Evolutionary conservation across 2,797 vertebrate species (phyloP).

Genomic region (Enteromius trimaculatus): DNA sequence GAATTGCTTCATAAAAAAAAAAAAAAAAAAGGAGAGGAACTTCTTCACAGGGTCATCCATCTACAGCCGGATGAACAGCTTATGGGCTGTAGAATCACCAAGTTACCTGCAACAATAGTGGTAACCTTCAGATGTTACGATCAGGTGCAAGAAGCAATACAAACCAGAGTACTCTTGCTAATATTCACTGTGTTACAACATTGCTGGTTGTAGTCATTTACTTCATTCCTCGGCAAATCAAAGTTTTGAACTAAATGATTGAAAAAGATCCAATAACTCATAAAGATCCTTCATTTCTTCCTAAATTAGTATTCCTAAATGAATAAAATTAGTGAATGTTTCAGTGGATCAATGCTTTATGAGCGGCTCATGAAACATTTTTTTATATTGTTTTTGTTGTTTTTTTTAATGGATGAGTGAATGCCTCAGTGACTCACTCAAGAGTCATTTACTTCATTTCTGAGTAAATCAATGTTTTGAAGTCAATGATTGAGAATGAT

Average conservation of each 20-base stretch:
- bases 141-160: background rate
- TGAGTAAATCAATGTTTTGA: background rate
- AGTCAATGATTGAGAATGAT: background rate
- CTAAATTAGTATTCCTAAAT: too few relatives aligned
- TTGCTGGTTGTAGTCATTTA: too few relatives aligned
- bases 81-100: constrained; percentile 38
- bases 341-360: background rate
- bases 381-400: too few relatives aligned
- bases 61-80: constrained; percentile 45
- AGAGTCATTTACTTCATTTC: background rate
- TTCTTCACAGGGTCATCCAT: constrained; percentile 27
- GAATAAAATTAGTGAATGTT: background rate
- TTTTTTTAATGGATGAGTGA: too few relatives aligned
- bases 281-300: too few relatives aligned
- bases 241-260: too few relatives aligned
- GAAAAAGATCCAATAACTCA: too few relatives aligned
- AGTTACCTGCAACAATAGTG: constrained; percentile 29
- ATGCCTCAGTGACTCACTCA: background rate
- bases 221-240: too few relatives aligned
- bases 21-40: constrained; percentile 25
- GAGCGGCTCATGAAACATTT: too few relatives aligned
- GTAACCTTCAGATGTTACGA: constrained; percentile 7
- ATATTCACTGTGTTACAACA: background rate
- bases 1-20: constrained; percentile 34
- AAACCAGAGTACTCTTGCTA: constrained; percentile 17